phyloP scores from a whole-genome alignment of 2,888 invertebrate species.

The Drosophila parthenogenetica region DNA sequence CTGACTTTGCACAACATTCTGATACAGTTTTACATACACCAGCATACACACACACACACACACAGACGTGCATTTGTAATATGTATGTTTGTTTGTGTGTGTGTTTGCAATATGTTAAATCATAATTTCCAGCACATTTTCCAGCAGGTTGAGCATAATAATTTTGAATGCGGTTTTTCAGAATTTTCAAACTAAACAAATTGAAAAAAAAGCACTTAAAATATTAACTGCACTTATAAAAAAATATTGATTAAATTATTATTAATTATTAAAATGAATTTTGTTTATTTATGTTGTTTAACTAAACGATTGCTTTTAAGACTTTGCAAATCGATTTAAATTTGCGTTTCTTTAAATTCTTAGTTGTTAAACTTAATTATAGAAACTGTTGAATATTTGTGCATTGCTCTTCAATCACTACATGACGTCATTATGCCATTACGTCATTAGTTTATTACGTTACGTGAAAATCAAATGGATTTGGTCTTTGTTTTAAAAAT shows the following conservation, averaged over 20 bases:
- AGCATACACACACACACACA: slow-evolving; percentile 6
- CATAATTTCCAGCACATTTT: slow-evolving; percentile 49
- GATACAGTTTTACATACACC: slow-evolving; percentile 3
- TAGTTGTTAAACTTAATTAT: not conserved
- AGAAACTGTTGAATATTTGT: not conserved
- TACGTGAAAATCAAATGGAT: not conserved
- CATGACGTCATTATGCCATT: not conserved
- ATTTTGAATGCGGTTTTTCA: slow-evolving; percentile 67
- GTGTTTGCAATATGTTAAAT: slow-evolving; percentile 23
- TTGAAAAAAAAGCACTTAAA: not conserved
- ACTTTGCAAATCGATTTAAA: no score
- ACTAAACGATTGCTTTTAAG: no score
- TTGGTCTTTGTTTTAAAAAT: not conserved
- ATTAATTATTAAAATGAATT: no score
- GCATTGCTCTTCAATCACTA: not conserved
- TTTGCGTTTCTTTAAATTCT: not conserved
- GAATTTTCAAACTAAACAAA: slow-evolving; percentile 36
- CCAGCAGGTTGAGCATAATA: slow-evolving; percentile 71
- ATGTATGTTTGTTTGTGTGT: slow-evolving; percentile 10
- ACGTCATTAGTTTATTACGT: not conserved
- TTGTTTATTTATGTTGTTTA: no score
- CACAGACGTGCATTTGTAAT: slow-evolving; percentile 1
- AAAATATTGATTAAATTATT: no score
- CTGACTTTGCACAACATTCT: slow-evolving; percentile 33
- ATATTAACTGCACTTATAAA: not conserved